A percentile compares a stretch with the other conserved stretches of the same genome.
phyloP scores from a whole-genome alignment of 2,888 invertebrate genomes.

The Zele albiditarsus region DNA sequence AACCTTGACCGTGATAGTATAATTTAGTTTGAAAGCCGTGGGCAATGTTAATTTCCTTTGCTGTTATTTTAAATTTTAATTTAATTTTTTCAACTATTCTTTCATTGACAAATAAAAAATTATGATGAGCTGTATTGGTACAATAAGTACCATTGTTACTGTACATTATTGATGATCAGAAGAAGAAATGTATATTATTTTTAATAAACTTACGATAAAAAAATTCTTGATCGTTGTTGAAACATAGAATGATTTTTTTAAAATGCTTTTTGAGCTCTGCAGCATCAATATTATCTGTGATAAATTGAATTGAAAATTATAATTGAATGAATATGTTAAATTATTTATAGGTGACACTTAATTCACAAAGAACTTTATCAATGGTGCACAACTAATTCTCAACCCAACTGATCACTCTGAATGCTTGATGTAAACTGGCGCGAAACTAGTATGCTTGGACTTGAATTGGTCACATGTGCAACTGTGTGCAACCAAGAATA shows the following conservation, averaged over 20 bases:
- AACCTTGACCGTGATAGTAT: background rate
- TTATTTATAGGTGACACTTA: background rate
- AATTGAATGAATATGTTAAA: background rate
- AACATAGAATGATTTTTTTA: background rate
- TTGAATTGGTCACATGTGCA: background rate
- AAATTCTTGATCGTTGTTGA: background rate
- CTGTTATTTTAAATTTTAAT: background rate
- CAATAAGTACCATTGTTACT: too few relatives aligned
- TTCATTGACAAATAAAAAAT: too few relatives aligned
- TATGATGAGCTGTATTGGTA: too few relatives aligned
- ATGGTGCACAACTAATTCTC: background rate
- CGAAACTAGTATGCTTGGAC: background rate
- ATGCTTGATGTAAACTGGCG: slow-evolving; percentile 29
- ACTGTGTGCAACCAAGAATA: background rate
- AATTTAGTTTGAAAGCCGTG: background rate
- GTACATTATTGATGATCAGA: too few relatives aligned
- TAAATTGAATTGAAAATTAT: background rate
- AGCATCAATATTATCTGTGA: background rate
- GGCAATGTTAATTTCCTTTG: background rate
- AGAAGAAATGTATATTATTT: too few relatives aligned
- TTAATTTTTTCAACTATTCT: too few relatives aligned
- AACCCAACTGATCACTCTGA: slow-evolving; percentile 3
- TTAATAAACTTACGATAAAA: background rate
- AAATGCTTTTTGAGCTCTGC: background rate
- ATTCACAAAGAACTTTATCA: background rate